Evolutionary conservation across 2,797 vertebrate genomes (phyloP), one percentile per base, ranked within the genome.

Genomic region (Babyrousa celebensis): DNA sequence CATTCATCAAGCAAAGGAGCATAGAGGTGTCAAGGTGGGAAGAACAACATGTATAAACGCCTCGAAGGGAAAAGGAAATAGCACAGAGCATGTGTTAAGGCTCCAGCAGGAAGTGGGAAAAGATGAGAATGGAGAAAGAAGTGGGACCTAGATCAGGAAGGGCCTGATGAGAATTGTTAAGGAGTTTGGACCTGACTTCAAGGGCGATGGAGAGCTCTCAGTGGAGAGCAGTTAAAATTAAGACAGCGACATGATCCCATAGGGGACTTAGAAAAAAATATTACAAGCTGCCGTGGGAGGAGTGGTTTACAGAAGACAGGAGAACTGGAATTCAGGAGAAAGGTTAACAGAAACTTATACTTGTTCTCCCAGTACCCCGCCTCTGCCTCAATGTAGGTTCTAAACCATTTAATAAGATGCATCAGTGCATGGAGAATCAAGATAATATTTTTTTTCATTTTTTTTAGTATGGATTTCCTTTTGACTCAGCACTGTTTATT

Each of bases 301-400:
- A 94, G 71, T 70, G 29, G 63, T 71, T 96, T 82, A 88, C 9
- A 78, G n/a, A 91, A 25, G 11, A 32, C 11, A 75, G 32, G 20
- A 29, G 71, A 74, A 75, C 71, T 95, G 40, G 90, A 91, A 88
- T 85, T 96, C 72, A 94, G 56, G 74, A 93, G 52, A 74, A 32
- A 89, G 23, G 23, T 40, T 82, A 36, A 89, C 48, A 84, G 89
- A 95, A 92, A 86, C 29, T 92, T 89, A 25, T 21, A 27, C 48
- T 86, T 63, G 29, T 48, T 89, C 14, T 85, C 67, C 27, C 11
- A 18, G 62, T 67, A 94, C 43, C 40, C n/a, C 48, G 32, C 54
- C 25, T 25, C 27, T 88, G 25, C 54, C 25, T 25, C 27, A 88
- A 21, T 74, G 4, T 92, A 83, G 65, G 11, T 79, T 84, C 68